Evolutionary conservation across 2,888 invertebrate genomes (phyloP), one percentile per base, ranked within the genome.

Genomic region (Pycnomerus fuliginosus): DNA sequence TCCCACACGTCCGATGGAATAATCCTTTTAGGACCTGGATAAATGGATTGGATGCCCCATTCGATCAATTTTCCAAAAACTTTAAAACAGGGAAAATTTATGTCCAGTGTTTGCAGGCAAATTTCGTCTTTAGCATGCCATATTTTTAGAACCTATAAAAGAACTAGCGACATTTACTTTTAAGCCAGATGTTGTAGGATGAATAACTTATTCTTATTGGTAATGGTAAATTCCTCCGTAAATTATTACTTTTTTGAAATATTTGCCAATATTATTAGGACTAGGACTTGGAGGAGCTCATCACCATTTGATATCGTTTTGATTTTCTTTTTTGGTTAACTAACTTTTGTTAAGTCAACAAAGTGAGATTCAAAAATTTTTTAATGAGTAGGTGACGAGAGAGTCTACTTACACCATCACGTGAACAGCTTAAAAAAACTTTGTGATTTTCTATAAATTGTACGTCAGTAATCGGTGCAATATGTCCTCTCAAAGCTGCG

Each of bases 61-160:
- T 82, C 81, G 1, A 79, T 72, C 8, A 71, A 70, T 61, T 78
- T 79, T 1, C 81, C 82, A 10, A 78, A 67, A 1, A 79, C 73
- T 1, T 75, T 75, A 28, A 80, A 72, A 15, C 78, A 76, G 0
- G 81, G 80, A 48, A 79, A 82, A 44, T 74, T 72, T 10, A 82
- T 67, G 44, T 74, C 73, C 11, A 82, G 58, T 1, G 75, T 77
- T 62, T 82, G 81, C 2, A 80, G 65, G 29, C 80, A 74, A 38
- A 71, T 74, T 42, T 80, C 76, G 46, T 80, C 78, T 48, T 76
- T 76, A 23, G 82, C 59, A 52, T 80, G 77, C 81, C 82, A 83
- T 16, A 82, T 70, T 58, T 80, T 77, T 7, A 83, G 53, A 13
- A 73, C 70, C 82, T 82, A 63, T 4, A 63, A 62, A 27, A 16